These are phyloP conservation scores for Cichlasoma orientale DNA, from an alignment of 2,797 vertebrate genomes.

Conservation along the genomic window DNA sequence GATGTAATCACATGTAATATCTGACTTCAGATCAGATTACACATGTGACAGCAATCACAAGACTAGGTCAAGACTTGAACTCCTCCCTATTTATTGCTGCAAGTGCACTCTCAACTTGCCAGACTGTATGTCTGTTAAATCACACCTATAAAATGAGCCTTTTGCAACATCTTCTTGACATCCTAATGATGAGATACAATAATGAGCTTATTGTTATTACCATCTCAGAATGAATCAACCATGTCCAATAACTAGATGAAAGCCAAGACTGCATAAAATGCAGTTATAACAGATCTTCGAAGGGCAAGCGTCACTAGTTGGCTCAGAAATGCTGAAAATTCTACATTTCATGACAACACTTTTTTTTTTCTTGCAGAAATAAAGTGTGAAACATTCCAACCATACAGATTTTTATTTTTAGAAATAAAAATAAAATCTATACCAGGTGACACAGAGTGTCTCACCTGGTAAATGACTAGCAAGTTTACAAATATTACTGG, in stretches of 20 bases:
- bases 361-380: background rate
- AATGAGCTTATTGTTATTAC: slow-evolving; percentile 12
- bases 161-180: slow-evolving; percentile 2
- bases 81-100: background rate
- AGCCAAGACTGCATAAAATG: background rate
- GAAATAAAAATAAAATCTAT: too few relatives aligned
- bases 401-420: slow-evolving; percentile 2
- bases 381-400: background rate
- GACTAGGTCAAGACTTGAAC: background rate
- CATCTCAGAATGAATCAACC: slow-evolving; percentile 5
- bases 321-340: background rate
- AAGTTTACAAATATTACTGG: background rate
- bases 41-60: slow-evolving; percentile 16
- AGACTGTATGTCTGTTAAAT: background rate
- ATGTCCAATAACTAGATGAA: slow-evolving; percentile 7
- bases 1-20: slow-evolving; percentile 53
- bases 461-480: background rate
- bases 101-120: background rate
- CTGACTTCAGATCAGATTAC: slow-evolving; percentile 16
- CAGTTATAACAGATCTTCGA: slow-evolving; percentile 32
- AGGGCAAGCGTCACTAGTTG: background rate
- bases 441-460: too few relatives aligned
- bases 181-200: slow-evolving; percentile 15
- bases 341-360: background rate
- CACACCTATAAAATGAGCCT: background rate